phyloP scores from a whole-genome alignment of 2,113 vertebrate genomes.

The Tragelaphus buxtoni region DNA sequence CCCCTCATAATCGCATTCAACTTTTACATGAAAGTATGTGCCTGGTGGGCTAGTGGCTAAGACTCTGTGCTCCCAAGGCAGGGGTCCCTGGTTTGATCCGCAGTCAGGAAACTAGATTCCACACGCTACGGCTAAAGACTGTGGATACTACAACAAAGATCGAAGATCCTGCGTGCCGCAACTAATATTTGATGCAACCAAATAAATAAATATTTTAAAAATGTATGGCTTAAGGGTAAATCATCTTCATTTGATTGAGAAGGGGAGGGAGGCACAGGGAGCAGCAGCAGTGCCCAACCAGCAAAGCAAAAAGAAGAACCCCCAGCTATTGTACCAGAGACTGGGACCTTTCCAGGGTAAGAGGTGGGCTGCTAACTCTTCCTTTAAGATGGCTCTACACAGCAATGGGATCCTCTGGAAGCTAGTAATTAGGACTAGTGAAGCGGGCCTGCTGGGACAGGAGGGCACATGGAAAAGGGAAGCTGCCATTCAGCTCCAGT shows the following conservation, averaged over 20 bases:
- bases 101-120: background rate
- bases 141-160: background rate
- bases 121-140: background rate
- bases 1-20: background rate
- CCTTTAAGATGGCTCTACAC: background rate
- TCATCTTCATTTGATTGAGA: background rate
- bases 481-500: background rate
- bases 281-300: background rate
- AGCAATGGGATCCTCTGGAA: background rate
- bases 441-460: too few relatives aligned
- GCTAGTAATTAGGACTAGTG: fast-evolving
- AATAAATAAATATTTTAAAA: background rate
- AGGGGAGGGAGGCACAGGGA: background rate
- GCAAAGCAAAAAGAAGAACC: background rate
- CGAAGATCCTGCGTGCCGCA: background rate
- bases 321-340: background rate
- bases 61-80: background rate
- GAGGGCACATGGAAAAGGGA: background rate
- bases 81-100: background rate
- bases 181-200: background rate
- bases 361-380: background rate
- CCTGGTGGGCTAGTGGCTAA: background rate
- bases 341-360: background rate
- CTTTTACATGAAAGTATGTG: background rate
- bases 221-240: background rate